Evolutionary conservation across 92 coral and sea anemone species (phyloP).

Genomic region (Actinernus sp.): DNA sequence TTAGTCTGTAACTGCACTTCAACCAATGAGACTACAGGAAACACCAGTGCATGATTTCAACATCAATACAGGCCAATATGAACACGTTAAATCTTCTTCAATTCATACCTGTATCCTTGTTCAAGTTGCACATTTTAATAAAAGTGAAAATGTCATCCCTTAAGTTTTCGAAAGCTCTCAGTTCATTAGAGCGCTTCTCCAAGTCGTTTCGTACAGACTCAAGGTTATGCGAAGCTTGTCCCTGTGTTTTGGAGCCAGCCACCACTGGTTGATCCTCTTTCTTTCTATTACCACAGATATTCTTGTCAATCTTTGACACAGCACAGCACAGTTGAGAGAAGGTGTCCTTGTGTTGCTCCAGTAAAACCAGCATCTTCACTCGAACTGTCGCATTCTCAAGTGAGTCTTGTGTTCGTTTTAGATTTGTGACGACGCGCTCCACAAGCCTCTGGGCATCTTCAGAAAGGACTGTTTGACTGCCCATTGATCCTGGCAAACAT

Average conservation of each 20-base stretch:
- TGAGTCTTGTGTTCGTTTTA: conserved; percentile 1
- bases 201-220: conserved; percentile 7
- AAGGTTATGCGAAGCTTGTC: no score
- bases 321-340: conserved; percentile 13
- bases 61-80: no score
- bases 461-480: conserved; percentile 1
- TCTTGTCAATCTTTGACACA: conserved; percentile 16
- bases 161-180: not conserved
- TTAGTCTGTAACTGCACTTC: no score
- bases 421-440: conserved; percentile 1
- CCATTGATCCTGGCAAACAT: conserved; percentile 15
- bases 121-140: conserved; percentile 5
- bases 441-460: conserved; percentile 18
- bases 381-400: conserved; percentile 7
- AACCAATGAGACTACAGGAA: no score
- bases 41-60: no score
- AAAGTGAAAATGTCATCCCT: not conserved
- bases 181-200: conserved; percentile 8
- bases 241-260: no score
- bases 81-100: no score
- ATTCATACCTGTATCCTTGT: conserved; percentile 4
- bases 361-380: conserved; percentile 2
- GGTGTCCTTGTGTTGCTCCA: conserved; percentile 15
- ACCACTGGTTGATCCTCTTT: not conserved
- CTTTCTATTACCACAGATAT: not conserved